Base-by-base conservation (phyloP, 2,113 vertebrate genomes). In the Amphilophus citrinellus region DNA sequence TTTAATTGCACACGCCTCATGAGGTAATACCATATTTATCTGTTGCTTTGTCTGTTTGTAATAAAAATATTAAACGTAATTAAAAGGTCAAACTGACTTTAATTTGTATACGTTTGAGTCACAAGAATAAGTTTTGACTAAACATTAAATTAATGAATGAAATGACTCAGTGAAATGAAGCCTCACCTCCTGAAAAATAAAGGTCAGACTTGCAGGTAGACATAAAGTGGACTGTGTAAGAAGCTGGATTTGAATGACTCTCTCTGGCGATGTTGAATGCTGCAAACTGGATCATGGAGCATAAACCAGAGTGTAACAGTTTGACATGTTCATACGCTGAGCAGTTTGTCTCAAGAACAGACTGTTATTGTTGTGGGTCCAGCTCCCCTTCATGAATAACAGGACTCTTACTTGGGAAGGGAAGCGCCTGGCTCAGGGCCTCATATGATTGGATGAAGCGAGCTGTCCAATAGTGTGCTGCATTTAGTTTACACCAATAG, bases 401-500 rank as follows among this genome's bases (percentile, higher is more conserved):
- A 75, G 76, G 77, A 85, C 82, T 91, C 86, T 83, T 85, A 88
- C 93, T 87, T 90, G 83, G 88, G 73, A 30, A 91, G 87, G 93
- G 93, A 88, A 91, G 90, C 78, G 47, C 78, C 82, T 56, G 79
- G 62, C 90, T 89, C 68, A 75, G 47, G 62, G 87, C 79, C 80
- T 83, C 83, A 11, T 68, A 30, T 83, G 90, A 96, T 96, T 96
- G 96, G 95, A 88, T 13, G 93, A 94, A 79, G 81, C 89, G 37
- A 42, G 82, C 88, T 57, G 90, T 94, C 95, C 96, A 95, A 96
- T 96, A 77, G 91, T 32, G 83, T 3, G 84, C 93, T 92, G 90
- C 58, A 84, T 93, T 88, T 91, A 94, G 92, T 93, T 96, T 92
- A 95, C 93, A 91, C 93, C 93, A 96, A 92, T 95, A 94, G 93